Evolutionary conservation across 30 jellyfish, hydroid and myxozoan genomes (phyloP).

Genomic region (Hydractinia symbiolongicarpus): DNA sequence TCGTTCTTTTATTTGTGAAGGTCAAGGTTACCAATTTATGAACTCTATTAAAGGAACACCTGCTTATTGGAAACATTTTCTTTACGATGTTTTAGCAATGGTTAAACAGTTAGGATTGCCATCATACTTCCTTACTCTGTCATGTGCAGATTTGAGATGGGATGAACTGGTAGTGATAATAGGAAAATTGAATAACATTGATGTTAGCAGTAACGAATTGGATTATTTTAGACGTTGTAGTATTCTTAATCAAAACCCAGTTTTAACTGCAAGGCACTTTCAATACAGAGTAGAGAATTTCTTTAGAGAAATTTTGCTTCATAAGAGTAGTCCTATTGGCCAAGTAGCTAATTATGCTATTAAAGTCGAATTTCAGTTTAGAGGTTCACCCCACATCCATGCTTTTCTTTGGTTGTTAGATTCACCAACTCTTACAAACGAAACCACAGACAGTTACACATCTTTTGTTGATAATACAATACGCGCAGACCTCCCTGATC

Average conservation of each 20-base stretch:
- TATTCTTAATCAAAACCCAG: slow-evolving; percentile 32
- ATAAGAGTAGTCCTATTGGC: slow-evolving; percentile 14
- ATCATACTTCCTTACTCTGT: slow-evolving; percentile 22
- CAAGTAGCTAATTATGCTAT: slow-evolving; percentile 13
- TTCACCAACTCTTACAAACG: background rate
- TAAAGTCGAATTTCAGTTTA: slow-evolving; percentile 12
- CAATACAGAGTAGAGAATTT: slow-evolving; percentile 36
- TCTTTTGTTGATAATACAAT: background rate
- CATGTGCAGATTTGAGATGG: slow-evolving; percentile 47
- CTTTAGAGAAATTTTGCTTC: slow-evolving; percentile 20
- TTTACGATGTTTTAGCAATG: slow-evolving; percentile 39
- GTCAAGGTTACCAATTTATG: slow-evolving; percentile 20
- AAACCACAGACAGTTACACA: background rate
- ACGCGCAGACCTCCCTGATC: slow-evolving; percentile 22
- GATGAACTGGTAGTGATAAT: slow-evolving; percentile 24
- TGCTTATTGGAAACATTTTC: slow-evolving; percentile 36
- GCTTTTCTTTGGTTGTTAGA: background rate
- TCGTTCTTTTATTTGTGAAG: slow-evolving; percentile 12
- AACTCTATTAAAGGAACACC: slow-evolving; percentile 36
- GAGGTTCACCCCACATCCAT: slow-evolving; percentile 10
- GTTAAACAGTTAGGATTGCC: slow-evolving; percentile 49
- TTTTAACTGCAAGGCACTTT: slow-evolving; percentile 35
- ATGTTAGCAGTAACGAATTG: slow-evolving; percentile 11
- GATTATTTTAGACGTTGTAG: slow-evolving; percentile 18
- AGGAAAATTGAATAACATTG: slow-evolving; percentile 4